Evolutionary conservation across 1,140 invertebrate genomes (phyloP), one percentile per base, ranked within the genome.

Genomic region (Chrysomallon squamiferum): DNA sequence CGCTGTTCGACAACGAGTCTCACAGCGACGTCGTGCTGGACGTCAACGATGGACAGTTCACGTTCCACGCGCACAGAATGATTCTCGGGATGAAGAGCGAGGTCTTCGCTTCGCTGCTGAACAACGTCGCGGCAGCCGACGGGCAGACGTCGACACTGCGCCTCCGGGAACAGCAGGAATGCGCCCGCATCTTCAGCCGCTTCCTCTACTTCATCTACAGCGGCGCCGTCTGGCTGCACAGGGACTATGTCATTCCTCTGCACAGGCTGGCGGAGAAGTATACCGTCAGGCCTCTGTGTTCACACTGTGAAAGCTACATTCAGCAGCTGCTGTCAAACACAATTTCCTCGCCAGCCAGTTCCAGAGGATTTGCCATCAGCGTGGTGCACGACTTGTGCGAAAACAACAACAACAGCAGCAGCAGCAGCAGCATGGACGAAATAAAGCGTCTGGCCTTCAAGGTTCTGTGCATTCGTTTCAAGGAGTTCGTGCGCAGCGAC

Each of bases 161-260:
- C 65, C 61, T 82, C 35, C 71, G 75, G 27, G 80, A 80, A 30
- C 35, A 62, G 13, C 47, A 67, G 0, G 77, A 82, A 57, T 82
- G 78, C 69, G 73, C 73, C 62, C 69, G 68, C 2, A 76, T 82
- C 13, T 82, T 82, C 61, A 76, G 74, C n/a, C 72, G 80, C 29
- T 82, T 82, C 65, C 59, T 82, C 45, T 82, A 79, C 65, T 82
- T 82, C 54, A 77, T 82, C 49, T 82, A 82, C 68, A 82, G 80
- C 65, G 80, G 80, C 1, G 76, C 80, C 1, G 78, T 82, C 18
- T 82, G 80, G 80, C 65, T 82, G 41, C 80, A 82, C 61, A 62
- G 77, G 32, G 80, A 82, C 38, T 82, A 82, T 64, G 80, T 82
- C 3, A 69, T 82, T 35, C 72, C 79, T 22, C 68, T 82, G 11